Percentiles rank a stretch among this genome's conserved stretches.
These are phyloP conservation scores for Conus ventricosus DNA, from an alignment of 1,140 invertebrate genomes.

Conservation along the genomic window DNA sequence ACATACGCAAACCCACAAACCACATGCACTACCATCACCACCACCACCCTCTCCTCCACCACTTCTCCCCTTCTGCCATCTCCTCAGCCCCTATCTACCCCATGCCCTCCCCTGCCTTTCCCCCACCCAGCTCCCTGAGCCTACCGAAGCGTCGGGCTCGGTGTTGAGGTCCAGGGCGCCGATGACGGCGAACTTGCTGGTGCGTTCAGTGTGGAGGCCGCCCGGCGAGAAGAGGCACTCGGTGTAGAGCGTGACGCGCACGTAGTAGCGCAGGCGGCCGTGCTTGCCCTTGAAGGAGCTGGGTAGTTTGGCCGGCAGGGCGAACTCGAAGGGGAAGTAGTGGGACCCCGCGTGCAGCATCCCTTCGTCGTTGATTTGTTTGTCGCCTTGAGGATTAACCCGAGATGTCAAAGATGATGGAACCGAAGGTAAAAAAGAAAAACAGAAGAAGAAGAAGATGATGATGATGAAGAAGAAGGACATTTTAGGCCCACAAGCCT, in stretches of 20 bases:
- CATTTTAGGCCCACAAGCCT: too few relatives aligned
- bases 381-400: conserved; percentile 55
- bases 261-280: conserved; percentile 69
- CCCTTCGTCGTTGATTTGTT: conserved; percentile 66
- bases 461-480: too few relatives aligned
- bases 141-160: conserved; percentile 67
- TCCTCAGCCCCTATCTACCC: too few relatives aligned
- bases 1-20: too few relatives aligned
- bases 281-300: conserved; percentile 71
- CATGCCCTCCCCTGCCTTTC: neutral
- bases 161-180: conserved; percentile 65
- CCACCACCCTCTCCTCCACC: too few relatives aligned
- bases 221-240: conserved; percentile 61
- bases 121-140: neutral
- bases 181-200: conserved; percentile 70
- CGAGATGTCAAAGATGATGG: conserved; percentile 24
- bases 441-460: too few relatives aligned
- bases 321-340: conserved; percentile 71
- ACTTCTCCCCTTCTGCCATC: too few relatives aligned
- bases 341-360: conserved; percentile 67
- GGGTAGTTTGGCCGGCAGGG: conserved; percentile 63
- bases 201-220: conserved; percentile 66
- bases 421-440: neutral
- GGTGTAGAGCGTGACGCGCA: conserved; percentile 67
- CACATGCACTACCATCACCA: neutral